These are phyloP conservation scores for Neomorphus geoffroyi DNA, from an alignment of 2,797 vertebrate genomes.

Conservation along the genomic window DNA sequence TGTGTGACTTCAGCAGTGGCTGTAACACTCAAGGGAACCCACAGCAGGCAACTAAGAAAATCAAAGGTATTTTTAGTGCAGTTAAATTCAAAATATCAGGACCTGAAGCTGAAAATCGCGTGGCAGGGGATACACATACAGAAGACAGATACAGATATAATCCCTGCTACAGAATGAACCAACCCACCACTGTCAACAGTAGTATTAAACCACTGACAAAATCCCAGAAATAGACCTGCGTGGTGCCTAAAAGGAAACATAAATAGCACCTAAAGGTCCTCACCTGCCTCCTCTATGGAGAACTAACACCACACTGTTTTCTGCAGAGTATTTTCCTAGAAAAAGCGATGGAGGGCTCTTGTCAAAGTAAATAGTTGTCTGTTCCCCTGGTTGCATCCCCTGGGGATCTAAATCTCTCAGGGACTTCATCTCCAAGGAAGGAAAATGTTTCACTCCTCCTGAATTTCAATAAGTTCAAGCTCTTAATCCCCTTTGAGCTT, in stretches of 20 bases:
- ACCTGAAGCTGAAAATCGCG: neutral
- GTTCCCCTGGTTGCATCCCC: neutral
- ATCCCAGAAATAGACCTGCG: neutral
- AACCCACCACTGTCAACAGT: neutral
- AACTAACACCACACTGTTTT: neutral
- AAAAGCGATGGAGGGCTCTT: conserved; percentile 7
- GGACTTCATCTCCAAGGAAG: conserved; percentile 10
- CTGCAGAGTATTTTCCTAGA: neutral
- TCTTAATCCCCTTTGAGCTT: conserved; percentile 19
- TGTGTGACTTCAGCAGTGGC: neutral
- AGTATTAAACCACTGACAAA: neutral
- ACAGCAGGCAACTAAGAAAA: neutral
- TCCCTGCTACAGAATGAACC: neutral
- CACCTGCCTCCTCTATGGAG: neutral
- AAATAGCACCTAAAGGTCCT: neutral
- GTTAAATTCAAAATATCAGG: neutral
- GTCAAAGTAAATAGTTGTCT: conserved; percentile 16
- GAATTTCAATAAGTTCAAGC: conserved; percentile 27
- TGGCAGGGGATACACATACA: neutral
- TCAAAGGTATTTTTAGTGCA: neutral
- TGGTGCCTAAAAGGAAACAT: neutral
- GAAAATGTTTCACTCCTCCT: neutral
- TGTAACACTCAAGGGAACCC: neutral
- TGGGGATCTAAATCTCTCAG: conserved; percentile 11
- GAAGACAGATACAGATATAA: neutral